Evolutionary conservation across 2,888 invertebrate genomes (phyloP), one percentile per base, ranked within the genome.

Genomic region (Heliconius aoede): DNA sequence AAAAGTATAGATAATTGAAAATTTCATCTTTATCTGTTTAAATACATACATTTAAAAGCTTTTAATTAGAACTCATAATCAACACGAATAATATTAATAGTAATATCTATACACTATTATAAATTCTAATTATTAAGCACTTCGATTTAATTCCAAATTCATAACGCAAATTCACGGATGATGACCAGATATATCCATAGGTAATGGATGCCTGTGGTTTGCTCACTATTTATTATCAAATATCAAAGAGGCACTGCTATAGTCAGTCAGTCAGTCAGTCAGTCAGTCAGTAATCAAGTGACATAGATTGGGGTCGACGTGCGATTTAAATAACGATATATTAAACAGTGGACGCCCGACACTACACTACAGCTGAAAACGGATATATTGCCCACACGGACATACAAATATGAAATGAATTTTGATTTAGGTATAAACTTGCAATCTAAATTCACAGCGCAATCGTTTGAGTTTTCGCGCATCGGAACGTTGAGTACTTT

Each of bases 371-470:
- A 62, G 76, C 72, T 79, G 77, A 81, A 81, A 80, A 32, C 74
- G 75, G 78, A 79, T 79, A 75, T 74, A 78, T 81, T 75, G 65
- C 61, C 74, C 73, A 64, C 78, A 74, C 76, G 76, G 68, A 78
- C 76, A 74, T 77, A 80, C 76, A 75, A 79, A 72, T 76, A 80
- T 74, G 55, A 74, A 73, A 78, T 80, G 88, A 90, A 91, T 89
- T 91, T 91, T 87, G 91, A 89, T 89, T 86, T 88, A 87, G 88
- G 87, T 88, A 90, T 92, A 91, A 92, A 90, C 91, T 88, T 88
- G 90, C 89, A 91, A 92, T 92, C 90, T 92, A 92, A 91, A 92
- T 92, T 92, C 91, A 92, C 91, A 87, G 89, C 67, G 61, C 76
- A 73, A 67, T 76, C 72, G 72, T 74, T 79, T 61, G 40, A 72